Conservation (phyloP, 2,888 invertebrate genomes). For the Sesamia inferens region DNA sequence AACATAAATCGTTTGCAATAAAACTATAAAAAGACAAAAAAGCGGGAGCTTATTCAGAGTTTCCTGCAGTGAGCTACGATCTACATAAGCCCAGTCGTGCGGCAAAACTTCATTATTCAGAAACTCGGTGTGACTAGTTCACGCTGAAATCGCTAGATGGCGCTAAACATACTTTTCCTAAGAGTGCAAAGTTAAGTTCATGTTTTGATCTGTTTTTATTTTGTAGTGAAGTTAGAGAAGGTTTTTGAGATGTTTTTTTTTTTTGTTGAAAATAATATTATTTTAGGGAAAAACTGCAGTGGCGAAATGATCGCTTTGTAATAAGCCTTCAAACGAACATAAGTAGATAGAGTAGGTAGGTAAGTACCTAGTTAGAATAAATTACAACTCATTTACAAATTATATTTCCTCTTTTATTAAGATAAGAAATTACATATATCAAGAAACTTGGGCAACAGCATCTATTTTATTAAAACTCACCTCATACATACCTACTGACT, state of each 20-base stretch:
- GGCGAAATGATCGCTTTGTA: background rate
- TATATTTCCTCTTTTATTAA: background rate
- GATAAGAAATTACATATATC: background rate
- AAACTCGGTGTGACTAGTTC: constrained; percentile 44
- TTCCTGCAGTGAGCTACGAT: constrained; percentile 38
- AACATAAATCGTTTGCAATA: constrained; percentile 51
- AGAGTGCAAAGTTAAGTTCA: background rate
- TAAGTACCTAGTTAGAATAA: background rate
- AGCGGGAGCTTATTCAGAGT: constrained; percentile 36
- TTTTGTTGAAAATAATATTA: background rate
- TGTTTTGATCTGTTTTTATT: background rate
- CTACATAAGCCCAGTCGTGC: constrained; percentile 54
- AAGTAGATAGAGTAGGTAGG: too few species aligned
- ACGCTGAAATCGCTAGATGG: constrained; percentile 53
- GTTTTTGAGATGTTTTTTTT: background rate
- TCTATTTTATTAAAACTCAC: background rate
- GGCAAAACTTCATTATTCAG: constrained; percentile 51
- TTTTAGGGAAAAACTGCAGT: background rate
- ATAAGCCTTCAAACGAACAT: background rate
- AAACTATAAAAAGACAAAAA: constrained; percentile 40
- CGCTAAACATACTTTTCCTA: constrained; percentile 26
- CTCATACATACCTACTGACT: background rate
- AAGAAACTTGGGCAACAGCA: background rate
- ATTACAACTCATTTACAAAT: background rate
- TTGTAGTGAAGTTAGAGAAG: background rate